phyloP scores from a whole-genome alignment of 2,888 invertebrate genomes.

The Meghimatium bilineatum region DNA sequence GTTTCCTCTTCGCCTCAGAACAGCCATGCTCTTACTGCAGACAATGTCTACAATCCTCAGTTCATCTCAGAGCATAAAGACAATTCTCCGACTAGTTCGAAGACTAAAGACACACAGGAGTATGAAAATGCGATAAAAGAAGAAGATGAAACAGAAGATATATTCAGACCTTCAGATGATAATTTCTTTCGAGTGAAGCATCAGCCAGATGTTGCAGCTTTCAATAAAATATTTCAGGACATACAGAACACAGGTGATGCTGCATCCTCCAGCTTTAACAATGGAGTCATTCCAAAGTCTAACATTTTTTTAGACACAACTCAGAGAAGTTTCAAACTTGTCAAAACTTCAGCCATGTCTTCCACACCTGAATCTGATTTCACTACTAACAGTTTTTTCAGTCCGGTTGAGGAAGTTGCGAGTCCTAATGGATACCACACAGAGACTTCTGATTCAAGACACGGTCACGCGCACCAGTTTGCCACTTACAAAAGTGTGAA shows the following conservation, averaged over 20 bases:
- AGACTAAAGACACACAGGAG: not conserved
- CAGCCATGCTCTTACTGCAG: not conserved
- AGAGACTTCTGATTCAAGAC: not conserved
- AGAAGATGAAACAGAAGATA: conserved; percentile 54
- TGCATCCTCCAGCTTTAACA: conserved; percentile 8
- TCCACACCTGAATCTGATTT: not conserved
- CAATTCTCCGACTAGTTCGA: not conserved
- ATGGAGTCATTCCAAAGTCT: conserved; percentile 28
- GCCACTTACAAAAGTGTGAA: not conserved
- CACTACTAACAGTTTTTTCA: not conserved
- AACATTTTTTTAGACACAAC: not conserved
- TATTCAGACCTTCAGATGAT: conserved; percentile 59
- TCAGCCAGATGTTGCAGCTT: conserved; percentile 25
- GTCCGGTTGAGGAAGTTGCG: not conserved
- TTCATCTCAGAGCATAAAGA: not conserved
- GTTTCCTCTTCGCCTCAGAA: not conserved
- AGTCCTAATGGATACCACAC: conserved; percentile 18
- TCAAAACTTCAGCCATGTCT: conserved; percentile 10
- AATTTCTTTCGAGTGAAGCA: conserved; percentile 48
- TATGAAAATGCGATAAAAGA: conserved; percentile 11
- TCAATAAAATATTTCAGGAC: conserved; percentile 30
- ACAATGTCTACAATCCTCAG: not conserved
- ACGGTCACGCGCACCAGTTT: not conserved
- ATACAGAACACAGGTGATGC: conserved; percentile 13
- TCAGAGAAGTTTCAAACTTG: conserved; percentile 28